Conservation (phyloP, 2,113 vertebrate species). For the Sciurus niger region DNA sequence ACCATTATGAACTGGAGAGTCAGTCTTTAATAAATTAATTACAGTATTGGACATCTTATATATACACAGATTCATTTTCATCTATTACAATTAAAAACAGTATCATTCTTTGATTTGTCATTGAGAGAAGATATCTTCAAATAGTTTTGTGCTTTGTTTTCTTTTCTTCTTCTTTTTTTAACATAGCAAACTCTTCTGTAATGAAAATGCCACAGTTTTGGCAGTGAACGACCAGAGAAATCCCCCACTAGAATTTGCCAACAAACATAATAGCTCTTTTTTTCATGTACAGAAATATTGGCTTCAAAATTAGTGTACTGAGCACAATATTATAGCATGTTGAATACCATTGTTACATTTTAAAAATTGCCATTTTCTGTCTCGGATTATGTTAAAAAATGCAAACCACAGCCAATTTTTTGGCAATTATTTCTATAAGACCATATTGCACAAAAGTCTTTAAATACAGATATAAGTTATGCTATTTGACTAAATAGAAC, state of each 20-base stretch:
- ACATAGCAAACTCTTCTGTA: conserved; percentile 88
- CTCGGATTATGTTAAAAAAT: conserved; percentile 87
- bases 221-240: conserved; percentile 90
- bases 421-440: conserved; percentile 89
- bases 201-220: conserved; percentile 90
- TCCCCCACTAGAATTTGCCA: conserved; percentile 83
- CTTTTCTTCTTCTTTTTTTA: conserved; percentile 47
- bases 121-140: conserved; percentile 87
- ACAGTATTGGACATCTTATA: conserved; percentile 91
- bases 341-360: conserved; percentile 86
- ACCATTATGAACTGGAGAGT: conserved; percentile 89
- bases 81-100: conserved; percentile 89
- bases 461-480: conserved; percentile 90
- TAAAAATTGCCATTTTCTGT: conserved; percentile 87
- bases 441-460: conserved; percentile 91
- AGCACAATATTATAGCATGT: conserved; percentile 86
- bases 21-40: conserved; percentile 92
- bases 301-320: conserved; percentile 89
- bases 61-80: conserved; percentile 89
- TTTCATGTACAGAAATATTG: conserved; percentile 88
- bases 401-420: conserved; percentile 86
- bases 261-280: conserved; percentile 88
- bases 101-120: conserved; percentile 88
- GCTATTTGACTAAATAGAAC: conserved; percentile 90
- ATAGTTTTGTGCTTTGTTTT: conserved; percentile 90